Base-by-base conservation (phyloP, 1,140 invertebrate species). In the Samia ricini region DNA sequence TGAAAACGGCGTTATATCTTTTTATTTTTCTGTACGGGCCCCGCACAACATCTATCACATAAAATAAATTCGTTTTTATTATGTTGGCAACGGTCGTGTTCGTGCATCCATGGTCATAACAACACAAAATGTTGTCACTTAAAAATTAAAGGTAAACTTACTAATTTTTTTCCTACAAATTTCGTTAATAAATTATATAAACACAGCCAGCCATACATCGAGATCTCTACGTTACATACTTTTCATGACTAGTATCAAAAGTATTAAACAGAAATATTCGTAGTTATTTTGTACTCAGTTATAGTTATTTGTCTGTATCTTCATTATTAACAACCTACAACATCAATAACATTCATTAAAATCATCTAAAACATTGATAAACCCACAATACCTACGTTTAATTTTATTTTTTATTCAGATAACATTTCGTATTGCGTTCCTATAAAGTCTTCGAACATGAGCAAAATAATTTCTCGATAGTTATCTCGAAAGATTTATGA, bases 181-280 rank as follows among this genome's bases (percentile, higher is more conserved):
- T 33, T 29, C 33, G 7, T 60, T 60, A 10, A 36, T 24, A 71
- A 68, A 66, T 48, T 42, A 15, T 3, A 15, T 42, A 73, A 74
- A 86, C 85, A 88, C 83, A 88, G 85, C 85, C 83, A 88, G 85
- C 85, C 85, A 69, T 77, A 83, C 71, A 83, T 68, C 70, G 79
- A 86, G 83, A 86, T 85, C 81, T 79, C 67, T 56, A 69, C 64
- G 64, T 63, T 56, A 26, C 58, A 67, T 15, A 61, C 42, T 61
- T 54, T 63, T 66, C 42, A 63, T 77, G 69, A 73, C 76, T 76
- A 77, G 74, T 71, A 66, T 33, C n/a, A 24, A 55, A 60, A 42
- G 29, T 36, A 56, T 50, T 56, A 49, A 65, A 22, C 33, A 58
- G 56, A 61, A 15, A 21, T 24, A 26, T 24, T 56, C 1, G 6